Evolutionary conservation across 2,888 invertebrate species (phyloP).

Genomic region (Cosmopolites sordidus): DNA sequence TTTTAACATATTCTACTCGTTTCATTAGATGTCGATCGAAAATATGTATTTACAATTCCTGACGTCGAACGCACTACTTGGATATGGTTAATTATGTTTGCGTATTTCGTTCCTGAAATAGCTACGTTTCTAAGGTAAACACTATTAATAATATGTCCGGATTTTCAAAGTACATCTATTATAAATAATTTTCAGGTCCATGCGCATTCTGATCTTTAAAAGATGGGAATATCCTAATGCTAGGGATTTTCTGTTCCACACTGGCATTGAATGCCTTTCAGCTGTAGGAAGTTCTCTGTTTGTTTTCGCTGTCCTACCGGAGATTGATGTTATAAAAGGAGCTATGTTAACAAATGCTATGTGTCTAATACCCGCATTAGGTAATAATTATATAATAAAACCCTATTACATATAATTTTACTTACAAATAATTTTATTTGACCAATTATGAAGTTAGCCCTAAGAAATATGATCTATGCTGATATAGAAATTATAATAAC

Average conservation of each 20-base stretch:
- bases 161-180: background rate
- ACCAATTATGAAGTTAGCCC: too few relatives aligned
- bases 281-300: slow-evolving; percentile 73
- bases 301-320: slow-evolving; percentile 71
- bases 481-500: too few relatives aligned
- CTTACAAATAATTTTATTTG: too few relatives aligned
- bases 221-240: slow-evolving; percentile 56
- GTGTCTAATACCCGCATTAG: slow-evolving; percentile 70
- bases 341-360: slow-evolving; percentile 81
- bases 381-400: slow-evolving; percentile 53
- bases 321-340: slow-evolving; percentile 75
- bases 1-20: too few relatives aligned
- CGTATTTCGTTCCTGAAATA: slow-evolving; percentile 72
- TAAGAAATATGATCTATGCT: too few relatives aligned
- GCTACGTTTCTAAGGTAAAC: slow-evolving; percentile 54
- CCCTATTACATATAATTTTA: too few relatives aligned
- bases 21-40: slow-evolving; percentile 53
- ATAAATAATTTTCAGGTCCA: slow-evolving; percentile 47
- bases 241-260: slow-evolving; percentile 54
- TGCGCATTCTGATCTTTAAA: slow-evolving; percentile 72
- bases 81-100: slow-evolving; percentile 76
- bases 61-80: slow-evolving; percentile 66
- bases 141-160: background rate
- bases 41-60: slow-evolving; percentile 59
- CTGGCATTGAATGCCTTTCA: slow-evolving; percentile 73